phyloP scores from a whole-genome alignment of 53 echinoderm and acorn worm species.

The Antedon mediterranea region DNA sequence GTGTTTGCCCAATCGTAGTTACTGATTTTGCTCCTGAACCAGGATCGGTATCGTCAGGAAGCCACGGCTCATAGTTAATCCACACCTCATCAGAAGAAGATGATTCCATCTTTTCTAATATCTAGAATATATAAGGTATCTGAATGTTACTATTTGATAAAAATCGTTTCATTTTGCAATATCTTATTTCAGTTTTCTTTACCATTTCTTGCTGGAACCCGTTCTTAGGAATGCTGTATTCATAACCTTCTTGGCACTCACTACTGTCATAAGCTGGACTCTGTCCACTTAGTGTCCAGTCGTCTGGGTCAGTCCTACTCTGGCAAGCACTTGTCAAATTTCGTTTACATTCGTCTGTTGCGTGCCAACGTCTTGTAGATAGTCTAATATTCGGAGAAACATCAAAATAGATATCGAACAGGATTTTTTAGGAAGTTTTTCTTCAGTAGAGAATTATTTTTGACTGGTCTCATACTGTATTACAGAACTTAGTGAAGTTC shows the following conservation, averaged over 20 bases:
- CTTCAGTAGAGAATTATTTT: no score
- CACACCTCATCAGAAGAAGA: not conserved
- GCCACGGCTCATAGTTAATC: conserved; percentile 8
- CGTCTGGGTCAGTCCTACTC: conserved; percentile 26
- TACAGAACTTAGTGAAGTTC: no score
- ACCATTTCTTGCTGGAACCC: conserved; percentile 73
- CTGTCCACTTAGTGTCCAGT: conserved; percentile 20
- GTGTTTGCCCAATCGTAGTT: no score
- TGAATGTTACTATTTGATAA: not conserved
- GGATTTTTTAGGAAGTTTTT: no score
- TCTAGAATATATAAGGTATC: not conserved
- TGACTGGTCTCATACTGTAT: no score
- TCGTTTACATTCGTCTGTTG: conserved; percentile 26
- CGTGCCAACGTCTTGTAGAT: conserved; percentile 54
- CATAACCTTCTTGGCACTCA: conserved; percentile 44
- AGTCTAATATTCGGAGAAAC: conserved; percentile 19
- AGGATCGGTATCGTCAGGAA: not conserved
- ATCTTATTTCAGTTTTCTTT: no score
- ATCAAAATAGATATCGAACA: no score
- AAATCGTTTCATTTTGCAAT: no score
- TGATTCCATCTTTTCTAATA: not conserved
- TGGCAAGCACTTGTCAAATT: conserved; percentile 52
- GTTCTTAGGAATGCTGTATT: conserved; percentile 60
- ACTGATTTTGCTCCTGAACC: not conserved
- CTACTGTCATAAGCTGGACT: conserved; percentile 24